Evolutionary conservation across 2,888 invertebrate genomes (phyloP).

Genomic region (Cataglyphis livida): DNA sequence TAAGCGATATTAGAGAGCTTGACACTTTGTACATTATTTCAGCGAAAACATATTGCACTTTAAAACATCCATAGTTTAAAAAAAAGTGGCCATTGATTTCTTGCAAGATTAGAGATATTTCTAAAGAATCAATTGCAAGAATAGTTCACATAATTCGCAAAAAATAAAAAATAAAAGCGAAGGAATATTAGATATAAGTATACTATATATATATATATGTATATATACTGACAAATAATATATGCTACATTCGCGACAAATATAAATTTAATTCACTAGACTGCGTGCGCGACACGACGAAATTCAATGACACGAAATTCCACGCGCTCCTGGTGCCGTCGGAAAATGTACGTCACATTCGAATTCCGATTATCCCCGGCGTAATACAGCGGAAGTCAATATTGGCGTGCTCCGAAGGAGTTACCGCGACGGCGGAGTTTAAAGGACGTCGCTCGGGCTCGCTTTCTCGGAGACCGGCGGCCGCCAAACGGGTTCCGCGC

Average conservation of each 20-base stretch:
- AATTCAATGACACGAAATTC: constrained; percentile 39
- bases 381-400: constrained; percentile 57
- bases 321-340: constrained; percentile 19
- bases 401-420: constrained; percentile 52
- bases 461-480: constrained; percentile 14
- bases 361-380: constrained; percentile 48
- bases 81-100: background rate
- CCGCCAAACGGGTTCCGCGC: constrained; percentile 17
- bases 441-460: constrained; percentile 39
- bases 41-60: background rate
- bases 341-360: constrained; percentile 50
- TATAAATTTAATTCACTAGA: constrained; percentile 27
- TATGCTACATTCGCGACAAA: constrained; percentile 24
- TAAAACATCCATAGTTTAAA: background rate
- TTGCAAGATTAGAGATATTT: background rate
- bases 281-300: background rate
- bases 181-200: background rate
- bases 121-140: background rate
- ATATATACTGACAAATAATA: background rate
- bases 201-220: no score
- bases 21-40: background rate
- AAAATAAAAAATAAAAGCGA: background rate
- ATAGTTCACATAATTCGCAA: background rate
- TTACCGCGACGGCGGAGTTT: constrained; percentile 43
- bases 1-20: background rate